These are phyloP conservation scores for Leucophenga montana DNA, from an alignment of 2,888 invertebrate genomes.

Conservation along the genomic window DNA sequence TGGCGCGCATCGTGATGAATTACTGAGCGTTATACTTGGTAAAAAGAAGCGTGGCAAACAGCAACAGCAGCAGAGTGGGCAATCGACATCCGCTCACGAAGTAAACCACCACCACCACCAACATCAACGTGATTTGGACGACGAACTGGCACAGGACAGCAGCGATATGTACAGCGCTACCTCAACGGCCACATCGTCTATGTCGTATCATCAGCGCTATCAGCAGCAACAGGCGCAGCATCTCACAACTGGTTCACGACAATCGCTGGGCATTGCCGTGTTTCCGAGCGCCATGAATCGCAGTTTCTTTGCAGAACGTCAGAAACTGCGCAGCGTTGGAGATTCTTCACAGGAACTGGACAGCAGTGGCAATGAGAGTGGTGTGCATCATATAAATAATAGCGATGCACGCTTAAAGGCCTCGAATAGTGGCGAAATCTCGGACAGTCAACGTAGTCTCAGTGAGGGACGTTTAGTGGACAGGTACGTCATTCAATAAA, in stretches of 20 bases:
- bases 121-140: slow-evolving; percentile 30
- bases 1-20: slow-evolving; percentile 60
- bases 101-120: slow-evolving; percentile 29
- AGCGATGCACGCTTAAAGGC: slow-evolving; percentile 37
- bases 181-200: slow-evolving; percentile 45
- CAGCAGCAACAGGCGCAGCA: slow-evolving; percentile 47
- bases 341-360: slow-evolving; percentile 68
- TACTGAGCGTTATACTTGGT: slow-evolving; percentile 57
- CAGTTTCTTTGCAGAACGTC: slow-evolving; percentile 59
- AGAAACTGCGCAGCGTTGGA: slow-evolving; percentile 61
- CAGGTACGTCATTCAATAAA: slow-evolving; percentile 67
- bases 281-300: slow-evolving; percentile 59
- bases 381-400: slow-evolving; percentile 43
- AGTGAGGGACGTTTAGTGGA: slow-evolving; percentile 71
- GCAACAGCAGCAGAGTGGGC: not conserved
- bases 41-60: slow-evolving; percentile 45
- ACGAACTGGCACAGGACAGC: slow-evolving; percentile 32
- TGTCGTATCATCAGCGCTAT: slow-evolving; percentile 41
- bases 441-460: slow-evolving; percentile 72
- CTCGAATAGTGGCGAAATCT: slow-evolving; percentile 62
- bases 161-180: slow-evolving; percentile 50
- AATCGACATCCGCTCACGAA: slow-evolving; percentile 3
- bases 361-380: slow-evolving; percentile 49
- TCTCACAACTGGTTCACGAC: slow-evolving; percentile 51
- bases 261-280: slow-evolving; percentile 64